phyloP scores from a whole-genome alignment of 2,888 invertebrate genomes.

The Aphodius sticticus region DNA sequence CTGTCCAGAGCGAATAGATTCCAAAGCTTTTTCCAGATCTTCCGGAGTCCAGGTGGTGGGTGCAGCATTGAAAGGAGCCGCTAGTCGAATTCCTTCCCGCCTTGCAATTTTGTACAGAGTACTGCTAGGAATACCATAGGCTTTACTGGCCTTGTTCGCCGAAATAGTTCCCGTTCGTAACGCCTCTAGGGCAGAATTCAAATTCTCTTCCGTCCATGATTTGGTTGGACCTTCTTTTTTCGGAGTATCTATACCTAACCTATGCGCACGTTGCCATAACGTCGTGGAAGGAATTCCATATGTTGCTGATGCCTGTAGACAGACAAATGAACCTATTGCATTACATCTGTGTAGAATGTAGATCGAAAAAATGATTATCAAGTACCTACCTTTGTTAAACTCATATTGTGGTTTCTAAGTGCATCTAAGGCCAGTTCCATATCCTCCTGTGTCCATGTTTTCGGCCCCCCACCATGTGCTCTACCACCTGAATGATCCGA shows the following conservation, averaged over 20 bases:
- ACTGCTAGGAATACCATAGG: constrained; percentile 90
- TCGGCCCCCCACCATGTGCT: constrained; percentile 71
- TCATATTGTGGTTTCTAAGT: constrained; percentile 86
- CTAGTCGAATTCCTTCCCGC: constrained; percentile 86
- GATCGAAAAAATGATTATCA: not conserved
- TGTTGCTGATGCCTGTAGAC: constrained; percentile 73
- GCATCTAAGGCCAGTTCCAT: constrained; percentile 91
- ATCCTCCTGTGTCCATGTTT: constrained; percentile 89
- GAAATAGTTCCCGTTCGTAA: constrained; percentile 85
- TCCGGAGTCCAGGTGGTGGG: constrained; percentile 89
- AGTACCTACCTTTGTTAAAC: constrained; percentile 76
- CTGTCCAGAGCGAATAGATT: constrained; percentile 81
- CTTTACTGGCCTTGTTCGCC: constrained; percentile 91
- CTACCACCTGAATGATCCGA: constrained; percentile 54
- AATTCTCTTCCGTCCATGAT: constrained; percentile 87
- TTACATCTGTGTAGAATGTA: not conserved
- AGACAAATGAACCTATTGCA: not conserved
- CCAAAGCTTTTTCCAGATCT: constrained; percentile 82
- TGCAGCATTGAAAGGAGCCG: constrained; percentile 90
- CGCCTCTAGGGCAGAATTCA: constrained; percentile 83
- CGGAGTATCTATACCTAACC: constrained; percentile 88
- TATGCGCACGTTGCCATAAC: constrained; percentile 89
- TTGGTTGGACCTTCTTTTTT: constrained; percentile 89
- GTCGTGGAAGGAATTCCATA: constrained; percentile 92
- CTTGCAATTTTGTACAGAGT: constrained; percentile 91